These are phyloP conservation scores for Pseudochirops corinnae DNA, from an alignment of 2,797 vertebrate species.

Conservation along the genomic window DNA sequence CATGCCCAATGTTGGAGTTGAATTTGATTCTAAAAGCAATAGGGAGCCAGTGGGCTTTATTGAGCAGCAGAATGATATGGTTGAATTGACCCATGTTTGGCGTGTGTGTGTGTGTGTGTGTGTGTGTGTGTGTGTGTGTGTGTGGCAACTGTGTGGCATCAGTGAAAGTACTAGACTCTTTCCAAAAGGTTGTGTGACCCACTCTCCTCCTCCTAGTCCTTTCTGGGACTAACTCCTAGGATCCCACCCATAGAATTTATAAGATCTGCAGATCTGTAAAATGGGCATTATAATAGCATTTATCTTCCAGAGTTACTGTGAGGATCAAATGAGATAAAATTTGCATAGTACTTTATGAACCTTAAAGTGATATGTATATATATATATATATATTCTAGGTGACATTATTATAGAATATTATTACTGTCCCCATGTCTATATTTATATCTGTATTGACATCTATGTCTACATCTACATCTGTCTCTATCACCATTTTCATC, in stretches of 20 bases:
- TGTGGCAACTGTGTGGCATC: background rate
- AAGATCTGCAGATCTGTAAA: background rate
- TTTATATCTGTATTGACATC: background rate
- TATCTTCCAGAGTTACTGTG: background rate
- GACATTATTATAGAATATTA: background rate
- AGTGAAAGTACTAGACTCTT: background rate
- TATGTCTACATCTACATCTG: background rate
- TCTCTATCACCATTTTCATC: background rate
- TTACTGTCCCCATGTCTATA: background rate
- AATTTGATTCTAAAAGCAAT: background rate
- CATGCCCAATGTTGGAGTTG: background rate
- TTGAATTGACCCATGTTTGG: background rate
- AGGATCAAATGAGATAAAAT: background rate
- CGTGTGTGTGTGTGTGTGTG: no score
- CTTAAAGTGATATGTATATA: background rate
- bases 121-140: no score
- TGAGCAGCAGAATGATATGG: background rate
- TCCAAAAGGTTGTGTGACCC: background rate
- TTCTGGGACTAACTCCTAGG: background rate
- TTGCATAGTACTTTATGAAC: background rate
- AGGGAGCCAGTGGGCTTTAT: background rate
- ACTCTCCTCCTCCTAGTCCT: background rate
- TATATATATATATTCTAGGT: background rate
- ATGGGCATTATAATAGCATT: background rate
- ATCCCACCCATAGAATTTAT: background rate